Base-by-base conservation (phyloP, 1,140 invertebrate species). In the Andricus grossulariae region DNA sequence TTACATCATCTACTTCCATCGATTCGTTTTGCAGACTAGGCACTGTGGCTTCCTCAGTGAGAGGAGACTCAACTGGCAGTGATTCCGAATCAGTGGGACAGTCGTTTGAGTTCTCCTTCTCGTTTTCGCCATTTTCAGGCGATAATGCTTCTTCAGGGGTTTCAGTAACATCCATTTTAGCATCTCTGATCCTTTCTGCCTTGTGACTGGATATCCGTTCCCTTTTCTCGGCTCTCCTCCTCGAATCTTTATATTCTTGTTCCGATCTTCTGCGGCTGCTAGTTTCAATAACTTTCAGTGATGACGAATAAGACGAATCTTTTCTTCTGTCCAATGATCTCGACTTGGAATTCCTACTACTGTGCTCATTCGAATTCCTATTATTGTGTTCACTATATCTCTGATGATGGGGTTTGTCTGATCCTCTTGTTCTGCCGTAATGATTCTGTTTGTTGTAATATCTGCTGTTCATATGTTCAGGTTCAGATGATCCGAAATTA, bases 311-410 rank as follows among this genome's bases (percentile, higher is more conserved):
- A 7, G 39, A 1, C 51, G 50, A n/a, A 70, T 21, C 51, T 50
- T 50, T 39, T 66, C 73, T 70, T 73, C 73, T 32, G 57, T 73
- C n/a, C 72, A 73, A 2, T 71, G 18, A 76, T 76, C 76, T 78
- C 52, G 6, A 73, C 73, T 54, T 50, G 76, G 15, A 75, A 73
- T 75, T 73, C 21, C 49, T 55, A 45, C 2, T 45, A 11, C 2
- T 45, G 10, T 45, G 39, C 39, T 45, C 39, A 45, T 50, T 50
- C 78, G 15, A 75, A 73, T 77, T 73, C 21, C 49, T 55, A 45
- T 45, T 45, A 45, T 45, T 45, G 10, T 45, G 39, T 11, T 45
- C 39, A 45, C 19, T 32, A 66, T 18, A n/a, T 10, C 12, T 73
- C 6, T 25, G 13, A 50, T 60, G 11, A 73, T 45, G 16, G 15